phyloP scores from a whole-genome alignment of 2,888 invertebrate genomes.

The Schizotus pectinicornis region DNA sequence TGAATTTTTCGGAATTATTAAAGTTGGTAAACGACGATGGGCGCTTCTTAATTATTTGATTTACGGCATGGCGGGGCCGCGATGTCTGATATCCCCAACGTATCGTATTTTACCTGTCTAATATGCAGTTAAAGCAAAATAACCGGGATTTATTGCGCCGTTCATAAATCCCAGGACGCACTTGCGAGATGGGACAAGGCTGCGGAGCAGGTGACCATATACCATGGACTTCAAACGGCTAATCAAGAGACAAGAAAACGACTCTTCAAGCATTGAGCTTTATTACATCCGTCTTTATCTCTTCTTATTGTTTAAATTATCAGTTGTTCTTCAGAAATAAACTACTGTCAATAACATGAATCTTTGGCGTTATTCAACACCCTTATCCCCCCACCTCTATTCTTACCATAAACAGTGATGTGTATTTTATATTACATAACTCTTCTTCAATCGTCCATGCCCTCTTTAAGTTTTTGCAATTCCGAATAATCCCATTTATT shows the following conservation, averaged over 20 bases:
- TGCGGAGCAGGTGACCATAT: not conserved
- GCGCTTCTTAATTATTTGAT: constrained; percentile 43
- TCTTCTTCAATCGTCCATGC: too few relatives aligned
- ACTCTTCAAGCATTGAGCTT: too few relatives aligned
- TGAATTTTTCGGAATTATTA: constrained; percentile 7
- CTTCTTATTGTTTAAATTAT: too few relatives aligned
- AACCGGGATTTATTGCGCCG: constrained; percentile 36
- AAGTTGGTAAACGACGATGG: constrained; percentile 30
- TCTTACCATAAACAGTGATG: too few relatives aligned
- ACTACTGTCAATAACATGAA: too few relatives aligned
- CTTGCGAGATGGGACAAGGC: constrained; percentile 17
- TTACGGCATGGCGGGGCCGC: constrained; percentile 39
- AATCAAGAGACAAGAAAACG: not conserved
- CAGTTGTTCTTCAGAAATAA: too few relatives aligned
- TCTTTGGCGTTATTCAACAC: too few relatives aligned
- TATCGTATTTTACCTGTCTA: constrained; percentile 44
- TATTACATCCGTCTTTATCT: too few relatives aligned
- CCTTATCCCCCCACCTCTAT: too few relatives aligned
- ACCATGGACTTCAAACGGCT: not conserved
- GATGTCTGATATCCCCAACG: constrained; percentile 36
- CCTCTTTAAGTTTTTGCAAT: too few relatives aligned
- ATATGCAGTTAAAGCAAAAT: constrained; percentile 43
- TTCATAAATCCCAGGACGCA: constrained; percentile 39
- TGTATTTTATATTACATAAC: too few relatives aligned
- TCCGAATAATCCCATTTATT: too few relatives aligned